Evolutionary conservation across 2,113 vertebrate species (phyloP).

Genomic region (Paratilapia polleni): DNA sequence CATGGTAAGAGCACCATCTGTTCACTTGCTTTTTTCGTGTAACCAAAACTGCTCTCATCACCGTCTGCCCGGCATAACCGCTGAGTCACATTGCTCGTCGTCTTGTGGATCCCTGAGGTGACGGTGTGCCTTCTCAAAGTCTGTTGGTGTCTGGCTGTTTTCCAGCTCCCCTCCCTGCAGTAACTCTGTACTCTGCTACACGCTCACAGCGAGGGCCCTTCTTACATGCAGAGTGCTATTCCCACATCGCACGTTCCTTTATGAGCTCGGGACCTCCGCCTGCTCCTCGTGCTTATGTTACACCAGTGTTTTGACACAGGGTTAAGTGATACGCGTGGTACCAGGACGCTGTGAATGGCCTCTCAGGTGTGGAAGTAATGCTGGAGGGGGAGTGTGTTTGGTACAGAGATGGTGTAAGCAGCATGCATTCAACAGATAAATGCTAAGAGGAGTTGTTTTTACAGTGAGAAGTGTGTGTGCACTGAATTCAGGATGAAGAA

Average conservation of each 20-base stretch:
- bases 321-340: slow-evolving; percentile 76
- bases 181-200: slow-evolving; percentile 21
- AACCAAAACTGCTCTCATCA: neutral
- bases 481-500: neutral
- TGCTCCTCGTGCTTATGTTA: slow-evolving; percentile 58
- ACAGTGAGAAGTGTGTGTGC: slow-evolving; percentile 7
- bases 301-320: slow-evolving; percentile 72
- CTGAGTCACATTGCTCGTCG: slow-evolving; percentile 18
- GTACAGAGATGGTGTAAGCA: neutral
- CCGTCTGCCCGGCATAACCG: neutral
- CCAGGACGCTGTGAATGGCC: slow-evolving; percentile 56
- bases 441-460: neutral
- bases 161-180: slow-evolving; percentile 43
- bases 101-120: slow-evolving; percentile 37
- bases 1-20: slow-evolving; percentile 85
- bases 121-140: slow-evolving; percentile 28
- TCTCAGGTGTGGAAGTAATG: slow-evolving; percentile 54
- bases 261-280: slow-evolving; percentile 56
- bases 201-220: slow-evolving; percentile 22
- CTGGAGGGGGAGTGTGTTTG: neutral
- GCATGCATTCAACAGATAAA: neutral
- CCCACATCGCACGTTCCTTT: slow-evolving; percentile 62
- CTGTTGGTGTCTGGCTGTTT: slow-evolving; percentile 41
- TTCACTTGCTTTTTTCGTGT: neutral
- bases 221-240: slow-evolving; percentile 50